Evolutionary conservation across 2,888 invertebrate genomes (phyloP), one percentile per base, ranked within the genome.

Genomic region (Nephrotoma appendiculata): DNA sequence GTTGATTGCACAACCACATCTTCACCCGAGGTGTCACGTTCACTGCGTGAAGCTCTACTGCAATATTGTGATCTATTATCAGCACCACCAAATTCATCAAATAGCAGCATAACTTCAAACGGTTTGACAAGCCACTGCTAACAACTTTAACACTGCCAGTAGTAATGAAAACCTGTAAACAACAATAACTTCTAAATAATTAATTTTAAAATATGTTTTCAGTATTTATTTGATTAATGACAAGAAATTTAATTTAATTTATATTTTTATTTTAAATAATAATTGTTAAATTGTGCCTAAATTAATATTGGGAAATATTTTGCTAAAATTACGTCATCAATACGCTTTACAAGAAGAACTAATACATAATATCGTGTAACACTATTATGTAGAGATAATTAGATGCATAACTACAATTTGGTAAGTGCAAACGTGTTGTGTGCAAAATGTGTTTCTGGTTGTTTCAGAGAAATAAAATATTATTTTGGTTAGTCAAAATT

Each of bases 1-100:
- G 98, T 98, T 85, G 95, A 96, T 89, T 97, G 96, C 90, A 96
- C 95, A 88, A 95, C 96, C 86, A 96, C 96, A 12, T 94, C 95
- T 86, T 96, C 96, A 5, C 93, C 95, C 7, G 96, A 96, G 92
- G 96, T 97, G 12, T 96, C 96, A 85, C 93, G 95, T 88, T 96
- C 97, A 12, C 92, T 97, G 86, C 93, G 95, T 57, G 97, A 97
- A 90, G 98, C 98, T 15, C 93, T 98, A 88, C 94, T 97, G 89
- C 97, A 98, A 92, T 98, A 96, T 93, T 94, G 95, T 88, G 96
- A 96, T 91, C 93, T 98, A 89, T 92, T 97, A 89, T 93, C 94
- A 90, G 93, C 96, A 88, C 95, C 96, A 87, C 41, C 86, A 83
- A 88, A 88, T 86, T 86, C 87, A 42, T 86, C 86, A 19, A 86